Percentiles rank a stretch among this genome's conserved stretches.
These are phyloP conservation scores for Pseudanteris insignis DNA, from an alignment of 2,888 invertebrate genomes.

Conservation along the genomic window DNA sequence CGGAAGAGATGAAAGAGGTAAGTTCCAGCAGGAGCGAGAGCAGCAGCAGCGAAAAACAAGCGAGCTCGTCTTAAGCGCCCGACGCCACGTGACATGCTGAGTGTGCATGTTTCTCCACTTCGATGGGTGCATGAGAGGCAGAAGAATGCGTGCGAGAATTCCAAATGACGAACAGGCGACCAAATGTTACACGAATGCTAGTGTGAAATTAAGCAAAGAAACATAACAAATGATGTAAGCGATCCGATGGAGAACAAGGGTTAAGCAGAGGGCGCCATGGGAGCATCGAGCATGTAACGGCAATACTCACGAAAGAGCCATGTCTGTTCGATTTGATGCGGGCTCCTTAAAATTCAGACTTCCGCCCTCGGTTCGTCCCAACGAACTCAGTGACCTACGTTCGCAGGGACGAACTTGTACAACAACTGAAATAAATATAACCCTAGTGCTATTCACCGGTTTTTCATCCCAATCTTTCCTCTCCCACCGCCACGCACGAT, in stretches of 20 bases:
- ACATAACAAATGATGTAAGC: constrained; percentile 32
- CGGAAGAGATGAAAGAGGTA: constrained; percentile 37
- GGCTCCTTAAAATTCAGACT: constrained; percentile 5
- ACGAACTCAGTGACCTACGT: constrained; percentile 54
- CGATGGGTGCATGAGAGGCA: constrained; percentile 50
- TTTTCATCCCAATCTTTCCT: constrained; percentile 41
- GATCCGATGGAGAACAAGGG: constrained; percentile 22
- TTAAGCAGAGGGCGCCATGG: constrained; percentile 29
- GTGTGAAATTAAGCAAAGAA: constrained; percentile 40
- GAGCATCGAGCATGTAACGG: constrained; percentile 3
- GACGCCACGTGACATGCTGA: constrained; percentile 41
- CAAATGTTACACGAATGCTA: constrained; percentile 45
- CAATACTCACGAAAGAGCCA: constrained; percentile 11
- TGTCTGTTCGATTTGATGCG: constrained; percentile 37
- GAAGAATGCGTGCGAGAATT: constrained; percentile 50
- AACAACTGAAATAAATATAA: constrained; percentile 6
- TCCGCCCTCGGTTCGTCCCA: constrained; percentile 53
- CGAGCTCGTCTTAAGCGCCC: constrained; percentile 49
- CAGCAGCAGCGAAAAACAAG: constrained; percentile 36
- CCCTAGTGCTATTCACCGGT: constrained; percentile 40
- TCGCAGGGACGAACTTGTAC: constrained; percentile 54
- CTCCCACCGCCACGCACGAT: constrained; percentile 46
- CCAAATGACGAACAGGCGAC: constrained; percentile 40
- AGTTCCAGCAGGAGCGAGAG: constrained; percentile 46
- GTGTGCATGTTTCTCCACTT: constrained; percentile 47